These are phyloP conservation scores for Drosophila fulvimacula DNA, from an alignment of 2,888 invertebrate species.

Conservation along the genomic window DNA sequence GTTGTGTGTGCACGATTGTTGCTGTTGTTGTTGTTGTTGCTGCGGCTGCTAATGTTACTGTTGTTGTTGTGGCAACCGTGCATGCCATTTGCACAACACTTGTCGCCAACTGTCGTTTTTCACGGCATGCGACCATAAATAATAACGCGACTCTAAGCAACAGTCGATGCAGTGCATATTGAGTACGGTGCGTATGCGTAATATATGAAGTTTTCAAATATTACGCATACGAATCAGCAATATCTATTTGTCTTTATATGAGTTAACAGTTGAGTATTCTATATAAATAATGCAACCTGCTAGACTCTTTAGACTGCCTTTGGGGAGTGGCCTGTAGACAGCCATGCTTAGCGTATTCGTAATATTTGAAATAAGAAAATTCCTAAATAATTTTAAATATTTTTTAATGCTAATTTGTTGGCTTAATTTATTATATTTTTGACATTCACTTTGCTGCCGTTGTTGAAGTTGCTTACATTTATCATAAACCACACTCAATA, in stretches of 20 bases:
- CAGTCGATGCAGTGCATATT: constrained; percentile 55
- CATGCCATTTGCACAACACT: constrained; percentile 74
- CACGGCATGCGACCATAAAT: constrained; percentile 75
- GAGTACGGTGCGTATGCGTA: constrained; percentile 25
- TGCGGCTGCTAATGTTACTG: constrained; percentile 29
- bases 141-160: constrained; percentile 66
- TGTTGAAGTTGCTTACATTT: constrained; percentile 1
- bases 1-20: constrained; percentile 50
- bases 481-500: constrained; percentile 36
- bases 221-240: neutral
- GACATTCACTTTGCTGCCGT: neutral
- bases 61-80: constrained; percentile 75
- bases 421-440: constrained; percentile 11
- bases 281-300: neutral
- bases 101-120: constrained; percentile 77
- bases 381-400: neutral
- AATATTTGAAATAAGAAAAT: neutral
- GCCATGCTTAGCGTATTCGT: neutral
- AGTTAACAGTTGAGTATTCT: neutral
- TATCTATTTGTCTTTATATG: neutral
- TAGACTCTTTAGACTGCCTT: too few species aligned
- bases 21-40: constrained; percentile 17
- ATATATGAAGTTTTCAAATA: neutral
- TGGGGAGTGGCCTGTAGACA: neutral
- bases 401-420: neutral